These are phyloP conservation scores for Dasysyrphus albostriatus DNA, from an alignment of 2,888 invertebrate species.

Conservation along the genomic window DNA sequence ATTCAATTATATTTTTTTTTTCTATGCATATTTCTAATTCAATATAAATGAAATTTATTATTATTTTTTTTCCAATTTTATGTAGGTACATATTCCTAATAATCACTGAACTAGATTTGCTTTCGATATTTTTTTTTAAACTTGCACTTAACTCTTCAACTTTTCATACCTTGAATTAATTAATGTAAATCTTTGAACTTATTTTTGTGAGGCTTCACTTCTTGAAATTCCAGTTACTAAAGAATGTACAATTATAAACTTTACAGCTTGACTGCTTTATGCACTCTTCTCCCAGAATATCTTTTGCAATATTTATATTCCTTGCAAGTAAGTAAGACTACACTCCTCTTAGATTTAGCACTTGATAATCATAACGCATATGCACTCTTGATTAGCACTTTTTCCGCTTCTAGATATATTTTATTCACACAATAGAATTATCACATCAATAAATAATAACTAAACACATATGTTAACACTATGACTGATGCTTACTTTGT, in stretches of 20 bases:
- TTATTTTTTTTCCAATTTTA: too few species aligned
- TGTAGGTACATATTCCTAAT: too few species aligned
- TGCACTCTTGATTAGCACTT: conserved; percentile 58
- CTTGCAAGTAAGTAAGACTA: neutral
- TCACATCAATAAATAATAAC: neutral
- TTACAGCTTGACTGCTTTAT: neutral
- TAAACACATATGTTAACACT: neutral
- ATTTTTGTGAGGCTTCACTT: neutral
- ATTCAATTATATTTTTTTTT: too few species aligned
- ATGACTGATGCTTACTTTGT: neutral
- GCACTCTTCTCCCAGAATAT: conserved; percentile 10
- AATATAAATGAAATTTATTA: too few species aligned
- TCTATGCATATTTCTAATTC: too few species aligned
- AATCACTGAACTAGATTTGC: too few species aligned
- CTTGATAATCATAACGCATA: conserved; percentile 58
- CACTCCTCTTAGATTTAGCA: conserved; percentile 22
- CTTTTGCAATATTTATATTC: conserved; percentile 43
- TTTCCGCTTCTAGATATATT: conserved; percentile 38
- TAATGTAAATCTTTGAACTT: neutral
- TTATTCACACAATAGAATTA: neutral
- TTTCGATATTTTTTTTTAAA: neutral
- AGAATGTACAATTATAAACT: neutral
- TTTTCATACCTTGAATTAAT: neutral
- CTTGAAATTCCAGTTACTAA: neutral
- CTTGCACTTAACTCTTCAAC: neutral